Evolutionary conservation across 2,888 invertebrate species (phyloP), one percentile per base, ranked within the genome.

Genomic region (Trimorus sp.): DNA sequence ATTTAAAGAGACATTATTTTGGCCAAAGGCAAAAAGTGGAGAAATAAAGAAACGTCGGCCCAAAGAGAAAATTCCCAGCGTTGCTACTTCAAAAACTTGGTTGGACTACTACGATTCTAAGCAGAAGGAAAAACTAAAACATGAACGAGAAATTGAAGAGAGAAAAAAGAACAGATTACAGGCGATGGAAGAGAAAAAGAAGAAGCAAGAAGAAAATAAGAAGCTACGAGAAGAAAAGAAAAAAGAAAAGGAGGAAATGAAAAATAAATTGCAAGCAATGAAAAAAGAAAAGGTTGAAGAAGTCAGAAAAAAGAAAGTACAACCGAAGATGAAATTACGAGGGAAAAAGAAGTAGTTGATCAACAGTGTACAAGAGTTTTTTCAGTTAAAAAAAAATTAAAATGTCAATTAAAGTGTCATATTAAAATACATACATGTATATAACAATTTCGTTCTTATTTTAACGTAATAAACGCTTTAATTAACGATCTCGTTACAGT

Each of bases 61-160:
- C 6, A 63, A 63, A 38, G 49, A 63, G 1, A 49, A 49, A 63
- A 36, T 63, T 37, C 63, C 63, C 0, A 49, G 14, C 36, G 63
- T 63, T 26, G 63, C 63, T 63, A 49, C 63, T n/a, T 65, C 65
- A 15, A 8, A 65, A 4, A 37, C n/a, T 40, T 65, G 65, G 65
- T 1, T 14, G 7, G 38, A 53, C 11, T 65, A 53, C 38, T 15
- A 65, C 37, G 15, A 38, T 15, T 38, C 65, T 11, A 65, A 65
- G 37, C 51, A 65, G 40, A n/a, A 15, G 8, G 53, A 65, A 37
- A 65, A 65, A 12, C 51, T 36, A 6, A 38, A 65, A 38, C 8
- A 38, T 12, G 8, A 40, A 65, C 11, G 36, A n/a, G 40, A 65
- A 16, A 15, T 65, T n/a, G 53, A 65, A 53, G 49, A 63, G 5